A percentile compares a stretch with the other conserved stretches of the same genome.
phyloP scores from a whole-genome alignment of 2,113 vertebrate species.

The Nerophis lumbriciformis region DNA sequence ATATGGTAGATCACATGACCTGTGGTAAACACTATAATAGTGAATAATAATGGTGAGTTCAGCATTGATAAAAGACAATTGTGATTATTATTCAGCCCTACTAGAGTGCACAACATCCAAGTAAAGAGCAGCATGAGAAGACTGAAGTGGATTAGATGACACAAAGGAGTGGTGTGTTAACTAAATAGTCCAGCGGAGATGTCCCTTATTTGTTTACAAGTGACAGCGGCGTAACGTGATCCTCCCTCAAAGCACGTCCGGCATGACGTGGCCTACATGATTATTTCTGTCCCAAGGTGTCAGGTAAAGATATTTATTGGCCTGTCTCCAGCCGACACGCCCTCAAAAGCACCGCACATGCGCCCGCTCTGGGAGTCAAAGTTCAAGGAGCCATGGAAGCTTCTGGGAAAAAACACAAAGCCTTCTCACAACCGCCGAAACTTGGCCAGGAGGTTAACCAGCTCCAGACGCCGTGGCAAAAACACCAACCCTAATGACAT shows the following conservation, averaged over 20 bases:
- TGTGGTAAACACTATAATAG: no score
- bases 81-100: no score
- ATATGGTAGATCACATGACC: no score
- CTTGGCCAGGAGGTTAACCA: constrained; percentile 47
- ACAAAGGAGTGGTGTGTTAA: neutral
- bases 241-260: neutral
- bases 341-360: constrained; percentile 32
- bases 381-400: constrained; percentile 37
- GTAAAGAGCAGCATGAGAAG: no score
- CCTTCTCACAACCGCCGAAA: constrained; percentile 53
- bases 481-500: constrained; percentile 36
- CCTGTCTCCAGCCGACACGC: constrained; percentile 36
- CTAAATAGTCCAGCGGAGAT: neutral
- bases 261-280: constrained; percentile 7
- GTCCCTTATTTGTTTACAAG: constrained; percentile 1
- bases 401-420: constrained; percentile 47
- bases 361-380: constrained; percentile 45
- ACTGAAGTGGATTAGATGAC: no score
- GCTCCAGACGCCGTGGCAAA: constrained; percentile 38
- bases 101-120: no score
- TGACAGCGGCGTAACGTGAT: constrained; percentile 9
- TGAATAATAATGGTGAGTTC: no score
- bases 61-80: no score
- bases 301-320: constrained; percentile 33
- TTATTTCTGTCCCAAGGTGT: constrained; percentile 17